Conservation (phyloP, 1,140 invertebrate species). For the Drosophila rhopaloa region DNA sequence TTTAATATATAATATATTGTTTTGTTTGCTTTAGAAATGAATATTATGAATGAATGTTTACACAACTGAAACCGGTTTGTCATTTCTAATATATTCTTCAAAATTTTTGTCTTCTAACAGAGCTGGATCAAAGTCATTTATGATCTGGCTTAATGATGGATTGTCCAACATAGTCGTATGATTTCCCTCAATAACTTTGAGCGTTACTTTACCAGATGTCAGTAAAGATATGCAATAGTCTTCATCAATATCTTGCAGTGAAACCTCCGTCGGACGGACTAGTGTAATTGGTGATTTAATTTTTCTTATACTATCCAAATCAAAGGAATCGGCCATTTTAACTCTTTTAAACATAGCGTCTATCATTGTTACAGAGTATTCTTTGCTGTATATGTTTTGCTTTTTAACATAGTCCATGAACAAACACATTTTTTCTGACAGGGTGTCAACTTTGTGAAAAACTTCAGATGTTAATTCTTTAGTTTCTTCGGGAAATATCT, state of each 20-base stretch:
- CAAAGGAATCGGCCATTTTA: conserved; percentile 86
- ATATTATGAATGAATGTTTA: conserved; percentile 20
- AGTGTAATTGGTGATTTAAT: conserved; percentile 87
- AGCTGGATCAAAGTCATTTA: conserved; percentile 85
- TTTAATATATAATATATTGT: too few species aligned
- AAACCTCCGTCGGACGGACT: conserved; percentile 87
- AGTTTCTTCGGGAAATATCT: conserved; percentile 86
- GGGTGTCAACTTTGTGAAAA: conserved; percentile 67
- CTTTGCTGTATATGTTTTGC: conserved; percentile 85
- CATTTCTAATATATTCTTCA: conserved; percentile 70
- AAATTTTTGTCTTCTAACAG: conserved; percentile 77
- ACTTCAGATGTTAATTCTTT: conserved; percentile 85
- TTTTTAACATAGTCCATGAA: conserved; percentile 70
- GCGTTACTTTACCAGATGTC: conserved; percentile 85
- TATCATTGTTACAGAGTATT: conserved; percentile 85
- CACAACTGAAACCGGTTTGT: conserved; percentile 54
- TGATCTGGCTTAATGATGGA: conserved; percentile 87
- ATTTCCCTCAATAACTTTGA: conserved; percentile 89
- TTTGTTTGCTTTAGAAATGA: too few species aligned
- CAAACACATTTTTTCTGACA: conserved; percentile 61
- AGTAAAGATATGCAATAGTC: conserved; percentile 88
- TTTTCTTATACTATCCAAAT: conserved; percentile 74
- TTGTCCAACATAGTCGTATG: conserved; percentile 89
- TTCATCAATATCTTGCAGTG: conserved; percentile 85
- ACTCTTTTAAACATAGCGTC: conserved; percentile 86